A percentile compares a stretch with the other conserved stretches of the same genome.
Conservation (phyloP, 2,888 invertebrate species). For the Galeopsomyia nigrocyanea region DNA sequence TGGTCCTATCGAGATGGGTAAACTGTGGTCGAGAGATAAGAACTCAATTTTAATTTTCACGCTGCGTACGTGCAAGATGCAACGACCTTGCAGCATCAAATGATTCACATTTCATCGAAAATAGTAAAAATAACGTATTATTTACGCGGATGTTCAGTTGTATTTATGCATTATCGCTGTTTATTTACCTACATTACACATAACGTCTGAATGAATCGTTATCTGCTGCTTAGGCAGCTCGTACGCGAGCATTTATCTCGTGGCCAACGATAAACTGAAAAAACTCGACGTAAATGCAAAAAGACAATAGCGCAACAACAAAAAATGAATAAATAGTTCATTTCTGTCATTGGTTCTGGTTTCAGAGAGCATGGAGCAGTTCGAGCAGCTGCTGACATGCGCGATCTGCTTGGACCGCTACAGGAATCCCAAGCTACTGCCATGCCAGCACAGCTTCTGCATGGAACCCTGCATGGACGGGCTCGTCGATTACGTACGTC, state of each 20-base stretch:
- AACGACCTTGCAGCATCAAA: no score
- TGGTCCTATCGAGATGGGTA: no score
- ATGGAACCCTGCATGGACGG: constrained; percentile 99
- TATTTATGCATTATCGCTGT: constrained; percentile 1
- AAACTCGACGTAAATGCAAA: no score
- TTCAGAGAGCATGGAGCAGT: constrained; percentile 85
- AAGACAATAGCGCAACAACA: no score
- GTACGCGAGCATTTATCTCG: not conserved
- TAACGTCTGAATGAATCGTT: constrained; percentile 19
- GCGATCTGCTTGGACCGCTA: constrained; percentile 98
- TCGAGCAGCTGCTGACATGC: constrained; percentile 97
- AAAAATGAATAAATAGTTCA: not conserved
- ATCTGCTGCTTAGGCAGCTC: constrained; percentile 6
- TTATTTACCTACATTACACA: no score
- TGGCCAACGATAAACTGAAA: no score
- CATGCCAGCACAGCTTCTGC: constrained; percentile 99
- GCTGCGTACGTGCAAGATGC: no score
- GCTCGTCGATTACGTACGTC: constrained; percentile 92
- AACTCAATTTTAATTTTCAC: no score
- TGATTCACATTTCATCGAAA: no score
- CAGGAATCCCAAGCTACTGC: constrained; percentile 96
- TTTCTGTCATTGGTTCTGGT: not conserved
- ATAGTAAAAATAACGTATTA: no score
- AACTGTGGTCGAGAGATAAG: no score
- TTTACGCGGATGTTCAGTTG: no score